These are phyloP conservation scores for Pyrrhia umbra DNA, from an alignment of 2,888 invertebrate genomes.

Conservation along the genomic window DNA sequence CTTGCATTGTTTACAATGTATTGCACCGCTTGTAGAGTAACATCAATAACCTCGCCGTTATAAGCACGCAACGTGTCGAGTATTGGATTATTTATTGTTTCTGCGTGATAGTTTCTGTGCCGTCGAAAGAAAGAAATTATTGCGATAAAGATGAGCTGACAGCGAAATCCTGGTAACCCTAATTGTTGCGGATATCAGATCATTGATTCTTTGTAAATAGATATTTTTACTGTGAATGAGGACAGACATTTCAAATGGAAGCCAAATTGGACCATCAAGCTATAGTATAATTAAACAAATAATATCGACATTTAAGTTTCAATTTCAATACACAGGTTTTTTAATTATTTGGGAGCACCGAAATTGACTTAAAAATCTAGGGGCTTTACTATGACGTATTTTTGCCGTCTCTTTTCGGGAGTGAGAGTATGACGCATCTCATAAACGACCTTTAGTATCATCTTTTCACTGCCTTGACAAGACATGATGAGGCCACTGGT, in stretches of 20 bases:
- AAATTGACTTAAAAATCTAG: too few relatives aligned
- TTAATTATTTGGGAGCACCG: too few relatives aligned
- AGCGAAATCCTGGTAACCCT: constrained; percentile 48
- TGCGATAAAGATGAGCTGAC: constrained; percentile 46
- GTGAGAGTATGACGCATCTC: too few relatives aligned
- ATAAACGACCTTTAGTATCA: too few relatives aligned
- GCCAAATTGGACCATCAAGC: too few relatives aligned
- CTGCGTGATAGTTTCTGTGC: constrained; percentile 52
- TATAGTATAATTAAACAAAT: too few relatives aligned
- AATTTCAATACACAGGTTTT: too few relatives aligned
- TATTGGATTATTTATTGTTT: constrained; percentile 43
- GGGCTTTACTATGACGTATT: too few relatives aligned
- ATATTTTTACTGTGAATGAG: constrained; percentile 6
- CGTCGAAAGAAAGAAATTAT: constrained; percentile 33
- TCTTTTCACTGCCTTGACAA: too few relatives aligned
- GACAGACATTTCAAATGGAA: constrained; percentile 4
- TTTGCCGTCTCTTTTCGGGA: too few relatives aligned
- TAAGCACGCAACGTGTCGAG: constrained; percentile 51
- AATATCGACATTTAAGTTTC: too few relatives aligned
- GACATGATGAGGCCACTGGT: too few relatives aligned
- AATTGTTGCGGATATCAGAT: constrained; percentile 38
- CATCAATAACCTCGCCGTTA: constrained; percentile 52
- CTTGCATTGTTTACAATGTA: constrained; percentile 30
- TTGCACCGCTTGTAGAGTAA: constrained; percentile 45
- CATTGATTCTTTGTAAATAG: constrained; percentile 7